Conservation (phyloP, 1,140 invertebrate species). For the Campoletis sonorensis region DNA sequence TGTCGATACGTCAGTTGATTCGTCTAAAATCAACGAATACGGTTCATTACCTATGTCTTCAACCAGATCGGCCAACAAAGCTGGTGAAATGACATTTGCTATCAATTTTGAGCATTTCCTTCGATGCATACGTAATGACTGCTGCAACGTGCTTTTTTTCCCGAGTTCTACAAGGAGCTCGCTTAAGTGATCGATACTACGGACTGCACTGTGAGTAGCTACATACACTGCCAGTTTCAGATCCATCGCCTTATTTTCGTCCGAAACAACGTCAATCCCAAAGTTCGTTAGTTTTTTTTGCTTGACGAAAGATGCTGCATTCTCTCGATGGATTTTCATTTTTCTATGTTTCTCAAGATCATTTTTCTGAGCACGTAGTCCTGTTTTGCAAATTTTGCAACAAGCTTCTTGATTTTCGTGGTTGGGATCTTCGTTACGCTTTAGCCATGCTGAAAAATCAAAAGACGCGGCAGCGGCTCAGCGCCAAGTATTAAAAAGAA, state of each 20-base stretch:
- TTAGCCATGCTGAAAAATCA: conserved; percentile 41
- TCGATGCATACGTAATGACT: conserved; percentile 53
- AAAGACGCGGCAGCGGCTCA: too few relatives aligned
- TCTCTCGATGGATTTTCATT: conserved; percentile 30
- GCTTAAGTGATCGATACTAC: conserved; percentile 39
- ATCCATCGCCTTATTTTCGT: conserved; percentile 33
- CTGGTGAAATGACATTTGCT: conserved; percentile 51
- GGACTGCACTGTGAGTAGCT: conserved; percentile 26
- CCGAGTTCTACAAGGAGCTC: conserved; percentile 36
- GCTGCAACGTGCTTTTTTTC: conserved; percentile 20
- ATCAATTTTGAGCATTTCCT: conserved; percentile 65
- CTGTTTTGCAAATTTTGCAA: conserved; percentile 33
- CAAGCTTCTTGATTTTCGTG: conserved; percentile 32
- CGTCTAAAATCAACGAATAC: conserved; percentile 55
- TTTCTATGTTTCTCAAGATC: conserved; percentile 39
- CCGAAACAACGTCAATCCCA: conserved; percentile 7
- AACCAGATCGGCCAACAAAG: conserved; percentile 51
- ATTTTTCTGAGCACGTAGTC: conserved; percentile 39
- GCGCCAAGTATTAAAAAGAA: too few relatives aligned
- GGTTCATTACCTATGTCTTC: conserved; percentile 49
- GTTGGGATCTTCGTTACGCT: conserved; percentile 6
- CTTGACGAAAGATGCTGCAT: conserved; percentile 26
- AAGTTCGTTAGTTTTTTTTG: conserved; percentile 10
- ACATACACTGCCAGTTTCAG: conserved; percentile 38
- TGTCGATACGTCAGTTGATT: conserved; percentile 54